These are phyloP conservation scores for Polyommatus icarus DNA, from an alignment of 2,888 invertebrate species.

Conservation along the genomic window DNA sequence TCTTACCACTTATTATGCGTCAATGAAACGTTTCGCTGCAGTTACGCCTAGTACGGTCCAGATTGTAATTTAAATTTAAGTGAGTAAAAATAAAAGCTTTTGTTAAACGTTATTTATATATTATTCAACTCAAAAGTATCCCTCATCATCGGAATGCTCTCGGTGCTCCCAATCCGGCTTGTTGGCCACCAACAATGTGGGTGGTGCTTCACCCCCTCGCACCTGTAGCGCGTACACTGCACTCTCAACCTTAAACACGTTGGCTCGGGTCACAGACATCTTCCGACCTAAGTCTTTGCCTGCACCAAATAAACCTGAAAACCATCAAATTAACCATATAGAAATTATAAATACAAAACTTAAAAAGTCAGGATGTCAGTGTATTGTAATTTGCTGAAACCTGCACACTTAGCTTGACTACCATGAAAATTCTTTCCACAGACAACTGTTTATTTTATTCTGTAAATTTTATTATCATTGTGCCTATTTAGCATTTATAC, in stretches of 20 bases:
- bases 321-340: conserved; percentile 39
- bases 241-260: conserved; percentile 90
- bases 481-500: too few relatives aligned
- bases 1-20: too few relatives aligned
- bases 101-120: neutral
- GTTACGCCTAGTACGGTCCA: neutral
- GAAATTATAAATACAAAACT: neutral
- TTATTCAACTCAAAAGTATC: conserved; percentile 49
- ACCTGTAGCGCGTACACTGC: conserved; percentile 90
- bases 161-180: conserved; percentile 51
- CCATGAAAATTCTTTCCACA: neutral
- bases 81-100: conserved; percentile 7
- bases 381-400: neutral
- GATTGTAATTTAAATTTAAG: neutral
- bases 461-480: too few relatives aligned
- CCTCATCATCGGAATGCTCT: conserved; percentile 60
- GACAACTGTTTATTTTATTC: too few relatives aligned
- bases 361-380: neutral
- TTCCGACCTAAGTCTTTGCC: conserved; percentile 85
- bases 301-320: conserved; percentile 54
- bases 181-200: conserved; percentile 58
- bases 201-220: conserved; percentile 89
- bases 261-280: conserved; percentile 85
- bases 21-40: too few relatives aligned
- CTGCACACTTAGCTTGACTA: neutral